These are phyloP conservation scores for Oreochromis niloticus DNA, from an alignment of 2,113 vertebrate species.

Conservation along the genomic window DNA sequence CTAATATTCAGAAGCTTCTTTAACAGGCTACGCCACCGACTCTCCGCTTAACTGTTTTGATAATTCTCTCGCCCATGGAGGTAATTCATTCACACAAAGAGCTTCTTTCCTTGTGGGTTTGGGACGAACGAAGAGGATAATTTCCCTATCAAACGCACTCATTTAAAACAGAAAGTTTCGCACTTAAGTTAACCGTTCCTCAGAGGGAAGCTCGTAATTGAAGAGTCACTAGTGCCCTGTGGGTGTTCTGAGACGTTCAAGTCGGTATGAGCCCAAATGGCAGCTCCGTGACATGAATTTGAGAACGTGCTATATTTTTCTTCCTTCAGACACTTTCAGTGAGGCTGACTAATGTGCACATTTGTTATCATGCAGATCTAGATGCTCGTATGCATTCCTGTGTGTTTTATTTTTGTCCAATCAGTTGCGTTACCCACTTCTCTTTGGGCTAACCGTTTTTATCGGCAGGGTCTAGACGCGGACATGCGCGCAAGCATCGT, in stretches of 20 bases:
- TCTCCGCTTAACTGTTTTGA: not conserved
- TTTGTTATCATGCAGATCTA: not conserved
- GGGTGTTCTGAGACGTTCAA: conserved; percentile 68
- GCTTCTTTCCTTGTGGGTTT: conserved; percentile 64
- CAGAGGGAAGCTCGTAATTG: conserved; percentile 77
- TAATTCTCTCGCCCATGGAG: conserved; percentile 64
- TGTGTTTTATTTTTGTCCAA: not conserved
- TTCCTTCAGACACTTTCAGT: not conserved
- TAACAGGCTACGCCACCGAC: not conserved
- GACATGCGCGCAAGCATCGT: not conserved
- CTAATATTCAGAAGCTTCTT: not conserved
- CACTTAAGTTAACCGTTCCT: conserved; percentile 82
- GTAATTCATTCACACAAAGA: conserved; percentile 79
- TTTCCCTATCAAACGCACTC: conserved; percentile 87
- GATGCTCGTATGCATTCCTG: not conserved
- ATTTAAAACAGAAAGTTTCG: conserved; percentile 86
- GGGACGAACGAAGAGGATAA: conserved; percentile 82
- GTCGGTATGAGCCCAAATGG: conserved; percentile 56
- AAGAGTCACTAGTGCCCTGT: conserved; percentile 83
- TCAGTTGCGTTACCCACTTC: not conserved
- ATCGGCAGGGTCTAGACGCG: not conserved
- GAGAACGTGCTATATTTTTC: not conserved
- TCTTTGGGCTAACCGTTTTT: not conserved
- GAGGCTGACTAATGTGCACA: not conserved
- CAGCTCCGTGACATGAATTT: conserved; percentile 23